A percentile compares a stretch with the other conserved stretches of the same genome.
phyloP scores from a whole-genome alignment of 2,113 vertebrate species.

The Cariama cristata region DNA sequence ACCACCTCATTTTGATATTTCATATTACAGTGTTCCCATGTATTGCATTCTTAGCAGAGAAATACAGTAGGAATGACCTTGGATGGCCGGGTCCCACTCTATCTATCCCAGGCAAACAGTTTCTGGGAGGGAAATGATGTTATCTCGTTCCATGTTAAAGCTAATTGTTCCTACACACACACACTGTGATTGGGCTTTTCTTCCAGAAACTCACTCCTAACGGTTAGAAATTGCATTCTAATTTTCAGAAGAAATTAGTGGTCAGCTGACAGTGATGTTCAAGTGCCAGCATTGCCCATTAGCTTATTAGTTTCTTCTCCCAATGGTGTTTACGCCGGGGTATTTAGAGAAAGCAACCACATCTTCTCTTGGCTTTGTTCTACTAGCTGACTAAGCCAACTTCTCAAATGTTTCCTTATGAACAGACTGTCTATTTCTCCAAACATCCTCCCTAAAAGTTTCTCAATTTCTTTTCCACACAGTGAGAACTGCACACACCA shows the following conservation, averaged over 20 bases:
- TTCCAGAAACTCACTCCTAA: conserved; percentile 45
- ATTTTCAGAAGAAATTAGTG: conserved; percentile 31
- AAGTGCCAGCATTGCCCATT: conserved; percentile 38
- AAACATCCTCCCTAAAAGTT: not conserved
- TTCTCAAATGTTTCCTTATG: not conserved
- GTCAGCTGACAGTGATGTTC: not conserved
- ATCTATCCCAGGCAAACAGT: not conserved
- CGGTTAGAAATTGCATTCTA: conserved; percentile 33
- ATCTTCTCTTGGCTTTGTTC: not conserved
- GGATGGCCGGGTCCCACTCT: not conserved
- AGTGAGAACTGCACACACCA: not conserved
- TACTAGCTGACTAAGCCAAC: not conserved
- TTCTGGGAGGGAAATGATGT: not conserved
- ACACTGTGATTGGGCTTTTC: not conserved
- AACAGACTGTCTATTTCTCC: not conserved
- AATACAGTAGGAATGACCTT: not conserved
- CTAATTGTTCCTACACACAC: not conserved
- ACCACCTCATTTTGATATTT: not conserved
- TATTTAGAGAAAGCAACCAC: conserved; percentile 30
- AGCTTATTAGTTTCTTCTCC: conserved; percentile 38
- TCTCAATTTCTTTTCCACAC: not conserved
- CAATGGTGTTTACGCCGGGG: not conserved
- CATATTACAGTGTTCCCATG: not conserved
- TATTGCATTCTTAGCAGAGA: not conserved
- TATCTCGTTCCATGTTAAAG: not conserved